Evolutionary conservation across 2,888 invertebrate genomes (phyloP).

Genomic region (Conops quadrifasciatus): DNA sequence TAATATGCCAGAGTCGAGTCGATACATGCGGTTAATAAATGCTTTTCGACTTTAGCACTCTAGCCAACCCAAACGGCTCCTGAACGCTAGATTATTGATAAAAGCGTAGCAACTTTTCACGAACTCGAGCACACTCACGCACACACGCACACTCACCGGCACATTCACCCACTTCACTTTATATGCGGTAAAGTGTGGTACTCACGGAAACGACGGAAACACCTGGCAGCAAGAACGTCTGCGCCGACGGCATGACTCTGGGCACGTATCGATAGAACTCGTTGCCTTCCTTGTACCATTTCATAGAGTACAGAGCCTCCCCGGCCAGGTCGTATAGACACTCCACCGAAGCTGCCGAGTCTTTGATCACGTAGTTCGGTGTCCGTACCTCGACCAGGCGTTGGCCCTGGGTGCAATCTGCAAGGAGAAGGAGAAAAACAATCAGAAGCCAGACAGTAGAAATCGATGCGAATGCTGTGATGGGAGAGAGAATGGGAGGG

Average conservation of each 20-base stretch:
- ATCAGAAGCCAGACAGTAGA: too few relatives aligned
- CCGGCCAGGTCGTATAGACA: conserved; percentile 85
- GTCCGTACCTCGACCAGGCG: too few relatives aligned
- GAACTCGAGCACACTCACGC: neutral
- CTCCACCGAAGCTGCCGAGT: conserved; percentile 78
- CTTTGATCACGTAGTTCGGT: conserved; percentile 63
- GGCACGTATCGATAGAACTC: too few relatives aligned
- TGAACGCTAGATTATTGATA: conserved; percentile 15
- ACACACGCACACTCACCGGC: too few relatives aligned
- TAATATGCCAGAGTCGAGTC: too few relatives aligned
- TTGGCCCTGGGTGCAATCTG: conserved; percentile 50
- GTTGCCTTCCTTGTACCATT: conserved; percentile 86
- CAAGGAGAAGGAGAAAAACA: too few relatives aligned
- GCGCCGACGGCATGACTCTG: conserved; percentile 67
- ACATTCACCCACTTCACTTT: too few relatives aligned
- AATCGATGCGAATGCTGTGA: too few relatives aligned
- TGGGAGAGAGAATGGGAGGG: too few relatives aligned
- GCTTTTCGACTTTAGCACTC: conserved; percentile 29
- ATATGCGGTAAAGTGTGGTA: conserved; percentile 47
- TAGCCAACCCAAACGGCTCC: conserved; percentile 10
- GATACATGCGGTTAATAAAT: conserved; percentile 19
- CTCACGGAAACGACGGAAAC: conserved; percentile 89
- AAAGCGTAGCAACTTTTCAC: too few relatives aligned
- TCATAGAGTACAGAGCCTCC: conserved; percentile 86
- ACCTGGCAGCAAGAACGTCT: conserved; percentile 81